Percentiles rank a stretch among this genome's conserved stretches.
These are phyloP conservation scores for Himalopsyche tibetana DNA, from an alignment of 2,888 invertebrate genomes.

Conservation along the genomic window DNA sequence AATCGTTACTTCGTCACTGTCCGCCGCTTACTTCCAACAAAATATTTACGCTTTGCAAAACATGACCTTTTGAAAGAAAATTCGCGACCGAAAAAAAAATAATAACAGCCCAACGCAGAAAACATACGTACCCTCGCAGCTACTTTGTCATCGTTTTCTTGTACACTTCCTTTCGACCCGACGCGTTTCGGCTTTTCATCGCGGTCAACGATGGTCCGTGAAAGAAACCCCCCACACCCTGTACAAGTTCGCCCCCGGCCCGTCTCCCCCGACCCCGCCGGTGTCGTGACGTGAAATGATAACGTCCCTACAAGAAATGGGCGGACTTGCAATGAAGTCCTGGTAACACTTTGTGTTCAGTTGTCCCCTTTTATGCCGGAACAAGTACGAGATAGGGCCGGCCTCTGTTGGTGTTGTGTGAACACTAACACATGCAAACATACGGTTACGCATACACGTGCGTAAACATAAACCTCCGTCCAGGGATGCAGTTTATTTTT, in stretches of 20 bases:
- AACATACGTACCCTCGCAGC: not conserved
- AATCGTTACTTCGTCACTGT: not conserved
- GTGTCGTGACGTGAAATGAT: conserved; percentile 60
- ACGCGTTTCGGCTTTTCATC: conserved; percentile 48
- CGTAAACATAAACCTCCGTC: not conserved
- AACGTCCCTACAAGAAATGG: conserved; percentile 63
- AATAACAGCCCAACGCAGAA: conserved; percentile 31
- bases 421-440: conserved; percentile 22
- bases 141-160: conserved; percentile 34
- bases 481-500: not conserved
- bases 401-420: conserved; percentile 30
- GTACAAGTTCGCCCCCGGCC: conserved; percentile 31
- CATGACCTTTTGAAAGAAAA: conserved; percentile 30
- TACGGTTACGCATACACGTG: conserved; percentile 44
- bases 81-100: conserved; percentile 19
- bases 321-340: conserved; percentile 63
- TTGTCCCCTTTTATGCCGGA: conserved; percentile 63
- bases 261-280: not conserved
- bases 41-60: conserved; percentile 26
- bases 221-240: conserved; percentile 53
- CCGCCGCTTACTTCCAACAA: not conserved
- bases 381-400: conserved; percentile 56
- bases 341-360: conserved; percentile 63
- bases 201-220: conserved; percentile 51
- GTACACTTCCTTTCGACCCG: conserved; percentile 26